Evolutionary conservation across 2,888 invertebrate genomes (phyloP), one percentile per base, ranked within the genome.

Genomic region (Oxystoma pomonae): DNA sequence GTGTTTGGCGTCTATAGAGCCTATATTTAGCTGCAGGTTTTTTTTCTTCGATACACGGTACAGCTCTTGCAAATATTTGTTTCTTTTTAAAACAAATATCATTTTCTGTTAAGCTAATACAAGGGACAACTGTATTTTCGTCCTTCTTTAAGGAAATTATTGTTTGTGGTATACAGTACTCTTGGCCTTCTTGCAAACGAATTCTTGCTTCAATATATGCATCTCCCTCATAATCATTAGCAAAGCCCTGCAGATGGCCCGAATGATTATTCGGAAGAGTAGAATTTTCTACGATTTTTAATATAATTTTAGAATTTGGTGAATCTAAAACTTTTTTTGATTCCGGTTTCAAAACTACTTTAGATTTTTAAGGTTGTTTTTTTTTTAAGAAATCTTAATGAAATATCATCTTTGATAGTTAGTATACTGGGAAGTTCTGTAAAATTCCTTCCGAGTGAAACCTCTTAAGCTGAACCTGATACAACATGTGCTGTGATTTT

Each of bases 381-480:
- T n/a, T n/a, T n/a, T n/a, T n/a, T n/a, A n/a, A n/a, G 52, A 57
- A 66, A 66, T 51, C 60, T 67, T 56, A 67, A 63, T 50, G 63
- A 50, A 12, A 59, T 21, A 51, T 66, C 59, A 58, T 69, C 64
- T 62, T 69, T 70, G 12, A 68, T 19, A 9, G 68, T 51, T 20
- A 62, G 16, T 22, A 71, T 59, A 58, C 62, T 59, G 12, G 67
- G 61, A n/a, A 63, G 21, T 58, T 70, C 68, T 1, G 70, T 68
- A 22, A 71, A 68, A 18, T 60, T 65, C 57, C 67, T 60, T 52
- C 68, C 71, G 18, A 70, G 21, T 51, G 70, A 59, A 16, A 70
- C 55, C 1, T 65, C 63, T 50, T 70, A 68, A 19, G 58, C 57
- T 1, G 19, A 12, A 53, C 70, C 61, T 12, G 68, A 64, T 19